These are phyloP conservation scores for Lasius platythorax DNA, from an alignment of 2,888 invertebrate species.

Conservation along the genomic window DNA sequence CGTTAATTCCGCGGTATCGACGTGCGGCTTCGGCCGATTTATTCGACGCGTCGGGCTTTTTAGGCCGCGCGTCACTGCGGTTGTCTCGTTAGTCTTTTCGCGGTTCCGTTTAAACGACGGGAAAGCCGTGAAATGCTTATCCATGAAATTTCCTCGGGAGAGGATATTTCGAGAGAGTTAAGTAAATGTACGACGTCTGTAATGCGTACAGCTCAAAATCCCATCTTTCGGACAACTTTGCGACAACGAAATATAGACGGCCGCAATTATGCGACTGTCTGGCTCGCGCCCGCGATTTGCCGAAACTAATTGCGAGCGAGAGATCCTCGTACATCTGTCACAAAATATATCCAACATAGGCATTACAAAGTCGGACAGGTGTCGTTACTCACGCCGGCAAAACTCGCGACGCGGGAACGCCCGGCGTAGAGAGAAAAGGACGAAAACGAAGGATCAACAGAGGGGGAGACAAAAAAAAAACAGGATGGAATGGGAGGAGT, in stretches of 20 bases:
- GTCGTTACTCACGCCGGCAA: conserved; percentile 67
- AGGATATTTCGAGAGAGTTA: background rate
- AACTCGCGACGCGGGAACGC: conserved; percentile 47
- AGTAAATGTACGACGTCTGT: background rate
- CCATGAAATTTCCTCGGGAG: background rate
- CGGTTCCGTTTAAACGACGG: background rate
- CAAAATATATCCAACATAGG: conserved; percentile 49
- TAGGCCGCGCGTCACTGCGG: background rate
- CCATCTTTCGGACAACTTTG: background rate
- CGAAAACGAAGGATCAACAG: conserved; percentile 41
- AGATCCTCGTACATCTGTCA: conserved; percentile 52
- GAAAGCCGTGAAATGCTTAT: background rate
- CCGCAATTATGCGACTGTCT: conserved; percentile 20
- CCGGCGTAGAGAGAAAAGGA: conserved; percentile 60
- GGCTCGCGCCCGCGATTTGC: conserved; percentile 35
- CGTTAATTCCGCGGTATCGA: conserved; percentile 26
- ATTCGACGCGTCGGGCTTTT: conserved; percentile 6
- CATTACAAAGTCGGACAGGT: conserved; percentile 62
- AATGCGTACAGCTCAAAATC: conserved; percentile 3
- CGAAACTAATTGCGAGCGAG: conserved; percentile 46
- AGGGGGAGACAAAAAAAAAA: conserved; percentile 43
- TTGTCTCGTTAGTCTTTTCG: conserved; percentile 8
- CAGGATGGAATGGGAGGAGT: conserved; percentile 16
- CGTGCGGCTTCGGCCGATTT: conserved; percentile 9
- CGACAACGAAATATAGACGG: conserved; percentile 24